Conservation (phyloP, 2,113 vertebrate genomes). For the Forbesichthys papilliferus region DNA sequence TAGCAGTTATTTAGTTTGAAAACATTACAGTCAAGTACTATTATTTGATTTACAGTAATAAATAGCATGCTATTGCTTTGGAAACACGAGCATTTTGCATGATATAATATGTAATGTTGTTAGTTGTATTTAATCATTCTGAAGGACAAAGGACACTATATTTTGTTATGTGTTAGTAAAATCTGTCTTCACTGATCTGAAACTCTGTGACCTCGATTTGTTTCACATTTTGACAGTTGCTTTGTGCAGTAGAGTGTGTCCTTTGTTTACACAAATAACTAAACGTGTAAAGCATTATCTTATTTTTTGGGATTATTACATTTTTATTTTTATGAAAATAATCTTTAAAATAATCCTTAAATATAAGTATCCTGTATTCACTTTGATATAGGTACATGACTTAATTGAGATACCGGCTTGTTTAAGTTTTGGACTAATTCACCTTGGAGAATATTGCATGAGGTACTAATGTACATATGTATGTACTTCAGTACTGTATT, state of each 20-base stretch:
- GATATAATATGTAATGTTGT: too few relatives aligned
- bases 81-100: too few relatives aligned
- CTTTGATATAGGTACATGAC: background rate
- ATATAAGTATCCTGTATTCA: background rate
- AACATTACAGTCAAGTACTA: background rate
- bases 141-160: too few relatives aligned
- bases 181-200: background rate
- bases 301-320: background rate
- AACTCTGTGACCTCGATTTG: background rate
- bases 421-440: background rate
- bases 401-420: background rate
- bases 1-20: background rate
- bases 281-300: background rate
- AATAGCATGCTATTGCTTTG: background rate
- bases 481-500: constrained; percentile 9
- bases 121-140: too few relatives aligned
- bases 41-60: background rate
- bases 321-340: too few relatives aligned
- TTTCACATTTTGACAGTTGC: background rate
- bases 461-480: background rate
- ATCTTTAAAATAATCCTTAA: background rate
- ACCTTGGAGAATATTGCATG: constrained; percentile 36
- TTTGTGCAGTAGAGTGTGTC: background rate
- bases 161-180: too few relatives aligned
- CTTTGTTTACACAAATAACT: background rate